phyloP scores from a whole-genome alignment of 2,797 vertebrate genomes.

The Chelmon rostratus region DNA sequence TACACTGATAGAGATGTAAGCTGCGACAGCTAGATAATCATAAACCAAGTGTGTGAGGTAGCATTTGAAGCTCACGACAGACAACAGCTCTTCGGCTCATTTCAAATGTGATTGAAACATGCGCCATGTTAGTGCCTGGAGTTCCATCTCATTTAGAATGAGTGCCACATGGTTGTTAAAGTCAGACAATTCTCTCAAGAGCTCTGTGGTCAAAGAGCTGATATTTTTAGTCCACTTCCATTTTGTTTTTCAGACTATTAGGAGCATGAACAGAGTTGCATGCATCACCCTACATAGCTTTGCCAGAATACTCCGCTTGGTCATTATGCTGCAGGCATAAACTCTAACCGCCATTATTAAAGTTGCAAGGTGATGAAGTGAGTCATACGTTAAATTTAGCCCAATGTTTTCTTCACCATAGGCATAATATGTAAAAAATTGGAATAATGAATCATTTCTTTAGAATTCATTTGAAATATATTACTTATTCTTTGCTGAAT shows the following conservation, averaged over 20 bases:
- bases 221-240: neutral
- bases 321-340: slow-evolving; percentile 43
- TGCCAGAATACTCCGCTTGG: slow-evolving; percentile 27
- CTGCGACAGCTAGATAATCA: slow-evolving; percentile 20
- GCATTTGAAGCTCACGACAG: slow-evolving; percentile 16
- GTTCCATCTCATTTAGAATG: neutral
- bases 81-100: neutral
- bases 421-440: slow-evolving; percentile 5
- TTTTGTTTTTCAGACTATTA: neutral
- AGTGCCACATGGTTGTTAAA: neutral
- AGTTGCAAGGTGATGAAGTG: slow-evolving; percentile 41
- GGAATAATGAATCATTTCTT: neutral
- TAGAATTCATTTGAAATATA: neutral
- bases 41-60: slow-evolving; percentile 19
- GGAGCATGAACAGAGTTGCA: slow-evolving; percentile 4
- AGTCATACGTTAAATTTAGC: slow-evolving; percentile 48
- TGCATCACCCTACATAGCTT: slow-evolving; percentile 9
- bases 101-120: slow-evolving; percentile 11
- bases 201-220: neutral
- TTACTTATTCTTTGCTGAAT: neutral
- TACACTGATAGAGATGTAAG: slow-evolving; percentile 23
- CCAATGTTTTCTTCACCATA: slow-evolving; percentile 9
- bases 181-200: neutral
- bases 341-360: slow-evolving; percentile 35
- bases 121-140: too few relatives aligned